phyloP scores from a whole-genome alignment of 2,797 vertebrate genomes.

The Pagetopsis macropterus region DNA sequence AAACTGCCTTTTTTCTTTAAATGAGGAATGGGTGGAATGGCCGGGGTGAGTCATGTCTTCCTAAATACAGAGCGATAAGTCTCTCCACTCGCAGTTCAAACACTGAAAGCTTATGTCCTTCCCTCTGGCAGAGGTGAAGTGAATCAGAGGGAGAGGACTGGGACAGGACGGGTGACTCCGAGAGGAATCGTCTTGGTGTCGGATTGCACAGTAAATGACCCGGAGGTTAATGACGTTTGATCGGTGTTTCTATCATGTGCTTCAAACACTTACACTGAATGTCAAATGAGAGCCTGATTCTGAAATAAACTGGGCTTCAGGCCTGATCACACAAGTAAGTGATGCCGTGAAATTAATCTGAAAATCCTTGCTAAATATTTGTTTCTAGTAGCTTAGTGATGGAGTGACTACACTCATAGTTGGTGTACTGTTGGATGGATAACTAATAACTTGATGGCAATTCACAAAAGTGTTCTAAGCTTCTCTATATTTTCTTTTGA shows the following conservation, averaged over 20 bases:
- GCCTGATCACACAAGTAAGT: background rate
- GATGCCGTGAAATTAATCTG: background rate
- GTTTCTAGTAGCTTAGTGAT: background rate
- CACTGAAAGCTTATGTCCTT: constrained; percentile 56
- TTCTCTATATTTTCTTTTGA: background rate
- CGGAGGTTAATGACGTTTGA: constrained; percentile 52
- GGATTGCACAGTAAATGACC: constrained; percentile 44
- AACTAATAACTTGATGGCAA: background rate
- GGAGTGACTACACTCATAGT: background rate
- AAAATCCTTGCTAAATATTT: background rate
- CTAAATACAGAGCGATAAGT: constrained; percentile 50
- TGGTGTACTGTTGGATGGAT: background rate
- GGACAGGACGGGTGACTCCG: constrained; percentile 29
- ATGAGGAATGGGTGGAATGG: constrained; percentile 59
- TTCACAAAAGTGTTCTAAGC: background rate
- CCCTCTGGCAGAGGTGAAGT: constrained; percentile 56
- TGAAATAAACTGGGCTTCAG: too few relatives aligned
- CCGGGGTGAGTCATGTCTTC: constrained; percentile 61
- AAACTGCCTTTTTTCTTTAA: constrained; percentile 58
- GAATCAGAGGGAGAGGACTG: constrained; percentile 20
- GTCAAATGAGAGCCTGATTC: too few relatives aligned
- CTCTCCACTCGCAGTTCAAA: constrained; percentile 45
- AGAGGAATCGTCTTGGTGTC: constrained; percentile 40
- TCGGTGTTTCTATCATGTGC: constrained; percentile 47
- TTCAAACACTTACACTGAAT: constrained; percentile 2